Evolutionary conservation across 2,797 vertebrate species (phyloP).

Genomic region (Smutsia gigantea): DNA sequence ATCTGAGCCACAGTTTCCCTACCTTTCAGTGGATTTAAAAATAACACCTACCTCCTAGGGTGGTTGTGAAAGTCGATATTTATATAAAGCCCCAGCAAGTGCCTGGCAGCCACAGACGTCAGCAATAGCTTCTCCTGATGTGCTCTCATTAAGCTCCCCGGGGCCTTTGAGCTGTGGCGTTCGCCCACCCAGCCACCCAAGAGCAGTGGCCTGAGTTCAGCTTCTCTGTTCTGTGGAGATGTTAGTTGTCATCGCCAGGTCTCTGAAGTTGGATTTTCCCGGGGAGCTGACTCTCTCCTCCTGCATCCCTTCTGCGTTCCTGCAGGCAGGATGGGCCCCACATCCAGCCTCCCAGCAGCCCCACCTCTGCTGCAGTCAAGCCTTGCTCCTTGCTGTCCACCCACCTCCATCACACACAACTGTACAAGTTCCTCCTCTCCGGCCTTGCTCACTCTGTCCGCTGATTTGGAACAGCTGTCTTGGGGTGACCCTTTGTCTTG

Average conservation of each 20-base stretch:
- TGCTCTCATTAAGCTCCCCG: fast-evolving
- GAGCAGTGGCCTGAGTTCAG: not conserved
- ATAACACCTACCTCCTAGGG: not conserved
- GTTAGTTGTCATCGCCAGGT: too few species aligned
- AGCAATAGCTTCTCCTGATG: fast-evolving
- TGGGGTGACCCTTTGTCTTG: not conserved
- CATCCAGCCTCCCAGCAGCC: not conserved
- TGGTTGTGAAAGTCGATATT: not conserved
- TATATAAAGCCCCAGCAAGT: not conserved
- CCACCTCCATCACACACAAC: too few species aligned
- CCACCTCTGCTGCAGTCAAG: not conserved
- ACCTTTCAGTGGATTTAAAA: not conserved
- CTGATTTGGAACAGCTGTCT: too few species aligned
- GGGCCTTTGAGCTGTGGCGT: too few species aligned
- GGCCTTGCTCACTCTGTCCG: not conserved
- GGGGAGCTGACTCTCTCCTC: not conserved
- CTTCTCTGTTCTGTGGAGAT: not conserved
- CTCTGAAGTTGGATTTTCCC: not conserved
- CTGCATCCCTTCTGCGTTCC: not conserved
- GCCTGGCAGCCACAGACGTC: fast-evolving
- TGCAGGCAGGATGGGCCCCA: not conserved
- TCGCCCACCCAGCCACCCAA: not conserved
- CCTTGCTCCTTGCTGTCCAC: not conserved
- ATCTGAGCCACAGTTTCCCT: not conserved
- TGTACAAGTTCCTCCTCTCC: not conserved